Evolutionary conservation across 2,113 vertebrate genomes (phyloP).

Genomic region (Nanorana parkeri): DNA sequence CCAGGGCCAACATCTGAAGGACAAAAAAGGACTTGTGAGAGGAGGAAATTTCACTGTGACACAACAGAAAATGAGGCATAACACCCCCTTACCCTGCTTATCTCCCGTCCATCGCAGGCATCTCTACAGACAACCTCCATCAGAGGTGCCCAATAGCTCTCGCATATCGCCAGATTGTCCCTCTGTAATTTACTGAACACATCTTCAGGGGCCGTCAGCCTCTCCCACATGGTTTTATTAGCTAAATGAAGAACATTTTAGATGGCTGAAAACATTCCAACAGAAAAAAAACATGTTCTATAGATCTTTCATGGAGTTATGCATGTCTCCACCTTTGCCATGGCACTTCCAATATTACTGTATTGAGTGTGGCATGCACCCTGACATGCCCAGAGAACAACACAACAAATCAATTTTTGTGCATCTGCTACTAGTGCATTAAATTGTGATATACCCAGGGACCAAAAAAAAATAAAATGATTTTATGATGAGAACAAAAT

Average conservation of each 20-base stretch:
- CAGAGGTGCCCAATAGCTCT: conserved; percentile 91
- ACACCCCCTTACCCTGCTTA: conserved; percentile 82
- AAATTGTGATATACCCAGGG: too few relatives aligned
- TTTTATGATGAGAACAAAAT: too few relatives aligned
- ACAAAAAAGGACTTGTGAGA: not conserved
- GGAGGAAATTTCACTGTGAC: conserved; percentile 63
- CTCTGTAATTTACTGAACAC: conserved; percentile 92
- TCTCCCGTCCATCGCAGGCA: conserved; percentile 95
- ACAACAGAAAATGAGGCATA: not conserved
- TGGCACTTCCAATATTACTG: too few relatives aligned
- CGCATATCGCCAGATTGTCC: conserved; percentile 92
- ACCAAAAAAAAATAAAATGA: too few relatives aligned
- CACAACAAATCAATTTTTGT: too few relatives aligned
- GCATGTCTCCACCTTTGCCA: too few relatives aligned
- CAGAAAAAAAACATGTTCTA: too few relatives aligned
- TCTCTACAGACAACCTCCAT: conserved; percentile 98
- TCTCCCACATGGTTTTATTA: conserved; percentile 93
- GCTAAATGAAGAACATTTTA: conserved; percentile 63
- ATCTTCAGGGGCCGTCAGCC: conserved; percentile 94
- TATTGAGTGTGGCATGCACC: too few relatives aligned
- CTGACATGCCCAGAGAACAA: too few relatives aligned
- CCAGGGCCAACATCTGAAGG: conserved; percentile 91
- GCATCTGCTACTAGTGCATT: too few relatives aligned
- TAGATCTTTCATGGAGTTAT: too few relatives aligned
- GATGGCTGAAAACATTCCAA: too few relatives aligned